A percentile compares a stretch with the other conserved stretches of the same genome.
Evolutionary conservation across 2,113 vertebrate species (phyloP).

Genomic region (Struthidea cinerea): DNA sequence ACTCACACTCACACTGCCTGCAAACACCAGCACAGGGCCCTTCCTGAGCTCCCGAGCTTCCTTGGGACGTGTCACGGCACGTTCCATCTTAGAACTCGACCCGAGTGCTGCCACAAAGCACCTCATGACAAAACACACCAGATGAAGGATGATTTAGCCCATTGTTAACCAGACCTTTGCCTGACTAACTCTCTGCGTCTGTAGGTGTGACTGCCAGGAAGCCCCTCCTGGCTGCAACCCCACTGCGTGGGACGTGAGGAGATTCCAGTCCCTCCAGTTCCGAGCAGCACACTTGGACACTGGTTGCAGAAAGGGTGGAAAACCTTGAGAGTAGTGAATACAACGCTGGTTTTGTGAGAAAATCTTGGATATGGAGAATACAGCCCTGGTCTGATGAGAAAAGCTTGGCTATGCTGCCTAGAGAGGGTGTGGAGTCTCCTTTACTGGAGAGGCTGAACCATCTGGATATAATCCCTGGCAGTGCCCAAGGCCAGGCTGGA

Average conservation of each 20-base stretch:
- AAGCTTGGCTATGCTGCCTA: background rate
- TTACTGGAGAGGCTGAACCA: background rate
- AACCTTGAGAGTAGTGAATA: background rate
- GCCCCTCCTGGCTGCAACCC: background rate
- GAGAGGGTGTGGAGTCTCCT: background rate
- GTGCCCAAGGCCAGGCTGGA: background rate
- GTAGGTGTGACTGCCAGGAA: background rate
- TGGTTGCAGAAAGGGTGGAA: background rate
- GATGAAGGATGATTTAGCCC: background rate
- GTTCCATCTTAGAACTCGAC: fast-evolving
- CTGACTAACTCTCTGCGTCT: background rate
- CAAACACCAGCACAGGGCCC: background rate
- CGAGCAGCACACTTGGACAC: fast-evolving
- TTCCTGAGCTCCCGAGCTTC: fast-evolving
- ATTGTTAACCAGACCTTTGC: fast-evolving
- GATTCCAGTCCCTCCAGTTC: background rate
- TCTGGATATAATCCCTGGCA: fast-evolving
- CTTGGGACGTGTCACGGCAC: fast-evolving
- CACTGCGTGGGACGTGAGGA: too few relatives aligned
- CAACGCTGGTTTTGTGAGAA: background rate
- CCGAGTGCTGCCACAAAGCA: fast-evolving
- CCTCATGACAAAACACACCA: fast-evolving
- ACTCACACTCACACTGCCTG: background rate
- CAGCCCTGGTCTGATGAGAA: background rate
- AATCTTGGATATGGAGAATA: background rate